Percentiles rank a stretch among this genome's conserved stretches.
Conservation (phyloP, 2,888 invertebrate genomes). For the Drosophila meridiana region DNA sequence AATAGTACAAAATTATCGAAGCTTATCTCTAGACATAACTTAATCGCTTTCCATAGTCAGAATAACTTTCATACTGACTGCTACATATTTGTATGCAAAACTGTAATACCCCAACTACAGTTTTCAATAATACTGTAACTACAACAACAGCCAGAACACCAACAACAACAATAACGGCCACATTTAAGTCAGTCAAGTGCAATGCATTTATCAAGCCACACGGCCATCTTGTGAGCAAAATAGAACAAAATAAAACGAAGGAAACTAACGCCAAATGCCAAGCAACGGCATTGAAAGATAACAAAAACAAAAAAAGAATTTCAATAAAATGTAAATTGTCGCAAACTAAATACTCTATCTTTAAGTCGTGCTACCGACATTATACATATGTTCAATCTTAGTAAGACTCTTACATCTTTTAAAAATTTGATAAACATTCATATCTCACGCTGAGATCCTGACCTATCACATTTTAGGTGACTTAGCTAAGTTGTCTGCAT, state of each 20-base stretch:
- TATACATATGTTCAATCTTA: neutral
- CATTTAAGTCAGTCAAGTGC: constrained; percentile 71
- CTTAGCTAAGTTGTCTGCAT: neutral
- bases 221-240: constrained; percentile 59
- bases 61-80: neutral
- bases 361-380: neutral
- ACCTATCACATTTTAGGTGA: neutral
- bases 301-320: constrained; percentile 15
- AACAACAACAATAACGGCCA: neutral
- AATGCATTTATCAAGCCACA: constrained; percentile 70
- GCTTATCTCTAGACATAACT: too few relatives aligned
- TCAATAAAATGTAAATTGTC: neutral
- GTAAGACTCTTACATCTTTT: neutral
- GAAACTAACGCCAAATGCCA: constrained; percentile 53
- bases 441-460: too few relatives aligned
- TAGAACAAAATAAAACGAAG: constrained; percentile 14
- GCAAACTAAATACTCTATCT: neutral
- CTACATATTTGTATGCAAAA: neutral
- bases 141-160: neutral
- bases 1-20: too few relatives aligned
- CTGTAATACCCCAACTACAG: neutral
- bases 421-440: neutral
- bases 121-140: neutral
- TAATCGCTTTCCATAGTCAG: too few relatives aligned
- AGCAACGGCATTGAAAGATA: constrained; percentile 52